Percentiles rank a stretch among this genome's conserved stretches.
Conservation (phyloP, 2,113 vertebrate genomes). For the Oreochromis aureus region DNA sequence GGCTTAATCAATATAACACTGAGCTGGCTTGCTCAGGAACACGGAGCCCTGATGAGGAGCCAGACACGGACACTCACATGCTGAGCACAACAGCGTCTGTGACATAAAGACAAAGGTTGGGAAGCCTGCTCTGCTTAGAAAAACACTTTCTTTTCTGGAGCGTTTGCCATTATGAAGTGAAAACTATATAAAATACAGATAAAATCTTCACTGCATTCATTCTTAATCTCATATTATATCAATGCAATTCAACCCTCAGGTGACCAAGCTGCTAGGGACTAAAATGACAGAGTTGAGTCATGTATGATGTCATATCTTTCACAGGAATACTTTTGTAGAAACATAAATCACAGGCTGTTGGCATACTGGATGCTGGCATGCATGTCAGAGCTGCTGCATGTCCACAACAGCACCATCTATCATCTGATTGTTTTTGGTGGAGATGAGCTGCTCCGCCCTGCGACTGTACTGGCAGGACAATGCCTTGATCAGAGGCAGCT, state of each 20-base stretch:
- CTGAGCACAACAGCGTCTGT: not conserved
- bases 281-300: not conserved
- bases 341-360: not conserved
- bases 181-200: not conserved
- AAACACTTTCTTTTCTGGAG: not conserved
- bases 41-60: slow-evolving; percentile 7
- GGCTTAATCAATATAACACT: slow-evolving; percentile 71
- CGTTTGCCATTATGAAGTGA: not conserved
- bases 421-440: not conserved
- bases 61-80: not conserved
- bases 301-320: not conserved
- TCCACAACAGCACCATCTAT: not conserved
- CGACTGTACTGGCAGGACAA: not conserved
- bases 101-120: not conserved
- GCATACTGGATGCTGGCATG: not conserved
- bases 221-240: not conserved
- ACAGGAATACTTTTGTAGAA: not conserved
- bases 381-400: not conserved
- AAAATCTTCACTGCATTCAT: not conserved
- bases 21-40: slow-evolving; percentile 39
- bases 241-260: not conserved
- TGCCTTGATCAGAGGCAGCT: not conserved
- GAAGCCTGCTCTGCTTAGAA: not conserved
- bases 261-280: not conserved
- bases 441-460: not conserved